Evolutionary conservation across 2,797 vertebrate species (phyloP), one percentile per base, ranked within the genome.

Genomic region (Synanceia verrucosa): DNA sequence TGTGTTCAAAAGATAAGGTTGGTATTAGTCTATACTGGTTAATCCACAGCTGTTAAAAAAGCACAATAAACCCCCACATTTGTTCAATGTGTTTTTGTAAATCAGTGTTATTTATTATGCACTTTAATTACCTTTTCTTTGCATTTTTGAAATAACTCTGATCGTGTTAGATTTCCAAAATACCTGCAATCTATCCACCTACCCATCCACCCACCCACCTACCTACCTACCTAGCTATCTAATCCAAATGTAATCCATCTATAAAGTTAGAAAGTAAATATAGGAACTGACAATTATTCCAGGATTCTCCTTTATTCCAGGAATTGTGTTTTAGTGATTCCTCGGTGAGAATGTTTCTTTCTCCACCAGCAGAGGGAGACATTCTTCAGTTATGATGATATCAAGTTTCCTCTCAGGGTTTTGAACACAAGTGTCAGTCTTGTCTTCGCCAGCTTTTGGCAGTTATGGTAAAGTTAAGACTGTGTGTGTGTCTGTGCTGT

Each of bases 281-380:
- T 3, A 34, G 13, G 11, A 39, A 58, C 8, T 19, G 4, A 41
- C 18, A 41, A 41, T 41, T n/a, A n/a, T 41, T 41, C 9, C 18
- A 41, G 18, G 2, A 47, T 34, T 11, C 1, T n/a, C 24, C 16
- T 34, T 33, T 9, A 26, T n/a, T 59, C 33, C 14, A 16, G 3
- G 2, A 28, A 36, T 9, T 39, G 0, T 33, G 12, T 44, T 43
- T 10, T 16, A 26, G 2, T 12, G 29, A 24, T 4, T 18, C 26
- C 7, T 14, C 21, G 12, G 6, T 39, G 1, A 37, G 0, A 11
- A 61, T 43, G 14, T 59, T 60, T 18, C 10, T n/a, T 1, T 50
- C 10, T 81, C n/a, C 1, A 39, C 82, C 91, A 90, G 65, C 66
- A 93, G 92, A 90, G 90, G 87, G 90, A 43, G 80, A 26, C 57